Conservation (phyloP, 2,113 vertebrate genomes). For the Anhinga rufa region DNA sequence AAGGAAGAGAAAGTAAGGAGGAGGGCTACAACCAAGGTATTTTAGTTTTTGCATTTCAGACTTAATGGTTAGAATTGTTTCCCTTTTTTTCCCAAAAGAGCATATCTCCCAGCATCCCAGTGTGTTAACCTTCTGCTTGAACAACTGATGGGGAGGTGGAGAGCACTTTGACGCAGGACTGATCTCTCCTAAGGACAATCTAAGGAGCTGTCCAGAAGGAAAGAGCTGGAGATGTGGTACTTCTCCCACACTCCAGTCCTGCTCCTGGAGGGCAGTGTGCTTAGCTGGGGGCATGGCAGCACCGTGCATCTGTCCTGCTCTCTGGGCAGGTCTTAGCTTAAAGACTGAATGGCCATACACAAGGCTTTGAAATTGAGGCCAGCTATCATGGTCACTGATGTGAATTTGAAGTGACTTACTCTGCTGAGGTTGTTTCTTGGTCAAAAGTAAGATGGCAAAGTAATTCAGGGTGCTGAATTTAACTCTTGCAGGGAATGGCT, state of each 20-base stretch:
- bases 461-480: neutral
- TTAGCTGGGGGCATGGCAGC: neutral
- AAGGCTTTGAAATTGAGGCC: neutral
- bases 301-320: neutral
- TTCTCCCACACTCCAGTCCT: neutral
- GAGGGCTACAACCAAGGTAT: neutral
- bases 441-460: neutral
- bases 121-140: neutral
- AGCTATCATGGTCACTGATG: fast-evolving
- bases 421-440: neutral
- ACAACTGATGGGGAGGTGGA: neutral
- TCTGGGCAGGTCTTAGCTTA: neutral
- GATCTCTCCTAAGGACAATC: neutral
- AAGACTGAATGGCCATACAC: neutral
- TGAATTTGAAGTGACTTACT: neutral
- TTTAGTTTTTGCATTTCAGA: neutral
- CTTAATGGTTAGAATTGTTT: neutral
- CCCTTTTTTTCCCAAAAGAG: neutral
- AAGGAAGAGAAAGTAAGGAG: neutral
- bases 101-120: neutral
- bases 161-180: neutral
- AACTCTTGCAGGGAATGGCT: neutral
- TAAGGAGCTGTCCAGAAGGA: neutral
- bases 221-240: neutral
- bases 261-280: neutral